Conservation (phyloP, 2,888 invertebrate genomes). For the Trachelus iudaicus region DNA sequence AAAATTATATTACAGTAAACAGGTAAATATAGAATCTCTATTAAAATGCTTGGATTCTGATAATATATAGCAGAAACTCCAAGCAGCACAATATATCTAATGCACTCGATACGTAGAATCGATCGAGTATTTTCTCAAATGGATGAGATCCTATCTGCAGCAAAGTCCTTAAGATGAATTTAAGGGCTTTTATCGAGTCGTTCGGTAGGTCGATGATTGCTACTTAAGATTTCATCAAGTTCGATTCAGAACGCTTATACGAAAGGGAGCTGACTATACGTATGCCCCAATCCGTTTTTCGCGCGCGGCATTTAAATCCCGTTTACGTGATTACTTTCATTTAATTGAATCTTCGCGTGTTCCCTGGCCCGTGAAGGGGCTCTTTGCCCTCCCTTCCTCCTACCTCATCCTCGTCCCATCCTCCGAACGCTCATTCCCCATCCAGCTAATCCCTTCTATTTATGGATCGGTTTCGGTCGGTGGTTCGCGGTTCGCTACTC, state of each 20-base stretch:
- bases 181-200: constrained; percentile 22
- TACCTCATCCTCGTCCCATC: not conserved
- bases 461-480: not conserved
- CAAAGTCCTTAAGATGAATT: constrained; percentile 3
- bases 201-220: constrained; percentile 23
- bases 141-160: not conserved
- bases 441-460: not conserved
- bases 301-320: constrained; percentile 43
- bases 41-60: not conserved
- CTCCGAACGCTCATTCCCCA: not conserved
- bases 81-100: not conserved
- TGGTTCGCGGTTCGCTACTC: not conserved
- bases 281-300: not conserved
- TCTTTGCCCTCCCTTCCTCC: not conserved
- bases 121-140: not conserved
- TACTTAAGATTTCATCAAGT: constrained; percentile 31
- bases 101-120: constrained; percentile 5
- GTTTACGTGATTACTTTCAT: constrained; percentile 49
- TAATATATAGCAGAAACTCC: not conserved
- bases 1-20: not conserved
- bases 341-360: constrained; percentile 41
- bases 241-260: constrained; percentile 20
- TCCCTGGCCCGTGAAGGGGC: constrained; percentile 17
- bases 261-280: not conserved
- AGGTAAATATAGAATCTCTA: not conserved